Evolutionary conservation across 2,888 invertebrate genomes (phyloP).

Genomic region (Apamea sordens): DNA sequence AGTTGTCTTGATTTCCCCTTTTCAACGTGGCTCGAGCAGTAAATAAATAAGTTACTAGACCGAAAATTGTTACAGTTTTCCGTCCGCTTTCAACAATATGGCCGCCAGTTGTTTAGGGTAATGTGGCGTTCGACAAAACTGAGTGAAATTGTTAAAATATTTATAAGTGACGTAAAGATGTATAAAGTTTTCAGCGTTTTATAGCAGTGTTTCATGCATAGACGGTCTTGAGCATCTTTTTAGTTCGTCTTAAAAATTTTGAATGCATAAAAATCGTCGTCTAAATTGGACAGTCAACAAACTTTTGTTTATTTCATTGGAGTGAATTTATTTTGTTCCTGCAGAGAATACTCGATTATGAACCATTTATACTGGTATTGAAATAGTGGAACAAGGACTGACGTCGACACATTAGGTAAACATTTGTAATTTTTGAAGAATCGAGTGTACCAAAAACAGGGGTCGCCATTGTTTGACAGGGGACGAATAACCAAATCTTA

Average conservation of each 20-base stretch:
- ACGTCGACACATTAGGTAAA: conserved; percentile 88
- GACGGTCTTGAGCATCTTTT: conserved; percentile 82
- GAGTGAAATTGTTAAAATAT: conserved; percentile 89
- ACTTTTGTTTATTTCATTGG: conserved; percentile 90
- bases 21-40: conserved; percentile 13
- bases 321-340: conserved; percentile 86
- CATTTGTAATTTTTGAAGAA: conserved; percentile 75
- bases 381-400: conserved; percentile 87
- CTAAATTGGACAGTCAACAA: conserved; percentile 90
- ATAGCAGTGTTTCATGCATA: conserved; percentile 88
- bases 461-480: conserved; percentile 90
- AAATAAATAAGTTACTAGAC: conserved; percentile 66
- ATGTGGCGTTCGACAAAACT: conserved; percentile 90
- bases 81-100: conserved; percentile 89
- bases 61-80: conserved; percentile 80
- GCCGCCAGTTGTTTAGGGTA: conserved; percentile 91
- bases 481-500: conserved; percentile 71
- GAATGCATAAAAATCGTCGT: conserved; percentile 85
- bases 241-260: conserved; percentile 86
- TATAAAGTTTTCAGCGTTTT: conserved; percentile 87
- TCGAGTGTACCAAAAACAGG: conserved; percentile 78
- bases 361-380: conserved; percentile 84
- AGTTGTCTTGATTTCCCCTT: conserved; percentile 15
- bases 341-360: conserved; percentile 86
- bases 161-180: conserved; percentile 88